phyloP scores from a whole-genome alignment of 2,888 invertebrate genomes.

The Lithophane ornitopus region DNA sequence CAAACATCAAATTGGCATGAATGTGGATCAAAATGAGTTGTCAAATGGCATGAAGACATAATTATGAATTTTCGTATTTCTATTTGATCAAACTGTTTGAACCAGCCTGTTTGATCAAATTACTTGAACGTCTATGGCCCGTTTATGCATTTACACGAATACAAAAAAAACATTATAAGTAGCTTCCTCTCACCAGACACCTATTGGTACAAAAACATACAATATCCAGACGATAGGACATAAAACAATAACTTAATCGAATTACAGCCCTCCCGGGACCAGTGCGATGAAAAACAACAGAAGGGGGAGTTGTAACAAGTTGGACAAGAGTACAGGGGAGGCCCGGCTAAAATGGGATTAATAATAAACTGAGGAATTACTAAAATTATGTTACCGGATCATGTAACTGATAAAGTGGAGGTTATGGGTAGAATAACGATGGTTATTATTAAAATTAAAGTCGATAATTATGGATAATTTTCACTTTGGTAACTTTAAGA shows the following conservation, averaged over 20 bases:
- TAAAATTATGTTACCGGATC: conserved; percentile 48
- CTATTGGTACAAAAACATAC: conserved; percentile 30
- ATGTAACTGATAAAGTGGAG: conserved; percentile 22
- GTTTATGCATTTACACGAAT: too few species aligned
- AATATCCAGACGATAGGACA: conserved; percentile 56
- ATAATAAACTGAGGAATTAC: conserved; percentile 52
- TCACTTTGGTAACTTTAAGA: not conserved
- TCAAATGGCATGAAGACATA: too few species aligned
- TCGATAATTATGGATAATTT: conserved; percentile 18
- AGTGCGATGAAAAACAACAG: conserved; percentile 70
- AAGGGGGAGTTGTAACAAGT: conserved; percentile 61
- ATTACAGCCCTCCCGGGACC: conserved; percentile 66
- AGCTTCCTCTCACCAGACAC: not conserved
- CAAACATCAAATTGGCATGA: too few species aligned
- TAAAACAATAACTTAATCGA: conserved; percentile 78
- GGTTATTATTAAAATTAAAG: conserved; percentile 14
- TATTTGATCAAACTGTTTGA: too few species aligned
- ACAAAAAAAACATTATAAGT: too few species aligned
- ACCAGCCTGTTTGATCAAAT: too few species aligned
- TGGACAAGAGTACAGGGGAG: conserved; percentile 48
- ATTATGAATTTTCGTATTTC: too few species aligned
- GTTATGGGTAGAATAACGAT: conserved; percentile 7
- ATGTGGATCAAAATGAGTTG: too few species aligned
- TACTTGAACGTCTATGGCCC: too few species aligned
- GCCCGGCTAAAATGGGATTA: conserved; percentile 40